Evolutionary conservation across 2,113 vertebrate species (phyloP), one percentile per base, ranked within the genome.

Genomic region (Labeo catla): DNA sequence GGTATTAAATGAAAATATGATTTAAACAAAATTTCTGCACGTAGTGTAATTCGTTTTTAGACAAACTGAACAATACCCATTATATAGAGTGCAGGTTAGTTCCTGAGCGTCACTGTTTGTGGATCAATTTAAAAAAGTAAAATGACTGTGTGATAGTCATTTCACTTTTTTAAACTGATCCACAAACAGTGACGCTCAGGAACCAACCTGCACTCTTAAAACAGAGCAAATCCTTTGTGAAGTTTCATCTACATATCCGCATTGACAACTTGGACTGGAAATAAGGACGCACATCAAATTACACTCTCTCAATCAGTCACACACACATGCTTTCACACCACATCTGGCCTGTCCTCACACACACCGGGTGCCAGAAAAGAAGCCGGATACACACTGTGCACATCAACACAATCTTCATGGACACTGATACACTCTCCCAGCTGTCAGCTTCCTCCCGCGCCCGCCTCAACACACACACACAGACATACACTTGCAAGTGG

Each of bases 401-500:
- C 88, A 85, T 87, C 83, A 85, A 85, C 88, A 87, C 88, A 84
- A 83, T 86, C 81, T 88, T 84, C 70, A 84, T 76, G 61, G 76
- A 73, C 85, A 81, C 74, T 74, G 66, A 84, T 72, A 85, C 86
- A 85, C 83, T 84, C 82, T 81, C 83, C 81, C 87, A 84, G 85
- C 81, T 89, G 85, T 86, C 85, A 86, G 68, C 82, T 86, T 84
- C 61, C 87, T 84, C 70, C 83, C 36, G 72, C 5, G 81, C 28
- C 78, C n/a, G 78, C 45, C 76, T 84, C 50, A 61, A 49, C 16
- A 79, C 70, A 23, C 80, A 77, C 11, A 23, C 28, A 77, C 23
- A 39, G n/a, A 61, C 52, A 34, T 21, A 45, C 45, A 83, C 63
- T 57, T 28, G 76, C 28, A 61, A 57, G 68, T 81, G 77, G 68